Conservation (phyloP, 2,113 vertebrate genomes). For the Alethe diademata region DNA sequence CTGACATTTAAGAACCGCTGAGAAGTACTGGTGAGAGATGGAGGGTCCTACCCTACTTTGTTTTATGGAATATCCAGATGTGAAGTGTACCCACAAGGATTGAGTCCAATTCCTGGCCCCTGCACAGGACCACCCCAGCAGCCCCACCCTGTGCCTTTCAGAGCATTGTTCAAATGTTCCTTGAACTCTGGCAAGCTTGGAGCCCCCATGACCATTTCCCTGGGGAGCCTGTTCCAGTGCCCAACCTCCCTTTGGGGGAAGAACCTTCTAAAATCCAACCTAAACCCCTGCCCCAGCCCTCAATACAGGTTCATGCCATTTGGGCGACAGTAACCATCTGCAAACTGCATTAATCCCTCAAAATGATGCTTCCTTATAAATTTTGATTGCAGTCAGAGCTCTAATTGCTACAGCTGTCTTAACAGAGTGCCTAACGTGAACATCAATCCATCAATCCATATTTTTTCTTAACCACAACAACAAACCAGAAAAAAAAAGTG, state of each 20-base stretch:
- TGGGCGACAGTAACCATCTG: neutral
- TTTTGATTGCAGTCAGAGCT: neutral
- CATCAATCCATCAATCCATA: rapidly evolving
- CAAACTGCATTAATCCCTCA: neutral
- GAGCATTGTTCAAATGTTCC: neutral
- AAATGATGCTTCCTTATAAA: neutral
- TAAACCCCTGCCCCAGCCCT: neutral
- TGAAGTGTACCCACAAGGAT: rapidly evolving
- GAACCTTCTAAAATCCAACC: neutral
- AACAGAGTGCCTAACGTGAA: neutral
- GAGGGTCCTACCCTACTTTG: neutral
- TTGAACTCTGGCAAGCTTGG: neutral
- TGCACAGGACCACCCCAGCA: neutral
- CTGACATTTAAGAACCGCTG: neutral
- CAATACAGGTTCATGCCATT: neutral
- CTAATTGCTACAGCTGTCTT: neutral
- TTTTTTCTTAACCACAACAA: neutral
- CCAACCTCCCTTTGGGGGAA: neutral
- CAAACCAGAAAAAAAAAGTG: neutral
- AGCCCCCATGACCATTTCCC: rapidly evolving
- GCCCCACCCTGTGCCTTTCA: neutral
- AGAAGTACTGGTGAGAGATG: neutral
- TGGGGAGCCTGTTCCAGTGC: neutral
- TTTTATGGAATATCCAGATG: neutral
- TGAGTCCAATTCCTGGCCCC: neutral